These are phyloP conservation scores for Talpa occidentalis DNA, from an alignment of 2,113 vertebrate species.

Conservation along the genomic window DNA sequence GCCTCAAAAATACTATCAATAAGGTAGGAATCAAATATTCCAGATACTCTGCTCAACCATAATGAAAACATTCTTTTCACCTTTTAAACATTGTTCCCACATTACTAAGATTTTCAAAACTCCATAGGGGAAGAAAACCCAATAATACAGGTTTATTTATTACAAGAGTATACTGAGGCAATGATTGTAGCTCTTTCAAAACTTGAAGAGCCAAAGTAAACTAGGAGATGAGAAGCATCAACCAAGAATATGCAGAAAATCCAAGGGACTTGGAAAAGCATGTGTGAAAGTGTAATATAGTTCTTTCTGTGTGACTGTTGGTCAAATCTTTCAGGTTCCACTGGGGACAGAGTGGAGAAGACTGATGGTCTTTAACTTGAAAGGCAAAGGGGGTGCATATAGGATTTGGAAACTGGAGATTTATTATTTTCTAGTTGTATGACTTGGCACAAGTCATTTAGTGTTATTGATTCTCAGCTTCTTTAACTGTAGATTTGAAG, in stretches of 20 bases:
- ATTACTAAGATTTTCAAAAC: background rate
- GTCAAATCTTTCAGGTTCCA: background rate
- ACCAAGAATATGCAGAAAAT: background rate
- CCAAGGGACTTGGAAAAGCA: background rate
- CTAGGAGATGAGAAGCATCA: background rate
- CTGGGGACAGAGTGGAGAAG: background rate
- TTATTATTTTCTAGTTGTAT: background rate
- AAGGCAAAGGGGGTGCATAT: background rate
- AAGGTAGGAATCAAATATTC: background rate
- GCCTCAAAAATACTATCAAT: background rate
- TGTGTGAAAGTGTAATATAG: background rate
- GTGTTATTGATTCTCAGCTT: background rate
- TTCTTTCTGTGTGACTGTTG: background rate
- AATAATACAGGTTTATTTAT: background rate
- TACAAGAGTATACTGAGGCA: background rate
- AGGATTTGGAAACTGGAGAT: background rate
- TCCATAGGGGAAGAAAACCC: background rate
- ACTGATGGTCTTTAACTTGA: background rate
- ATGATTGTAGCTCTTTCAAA: background rate
- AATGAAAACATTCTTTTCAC: background rate
- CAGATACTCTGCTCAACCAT: background rate
- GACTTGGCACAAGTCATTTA: background rate
- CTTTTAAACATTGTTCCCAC: background rate
- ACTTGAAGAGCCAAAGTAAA: background rate
- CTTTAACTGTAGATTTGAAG: background rate